Conservation (phyloP, 2,797 vertebrate genomes). For the Halcyon leucocephala region DNA sequence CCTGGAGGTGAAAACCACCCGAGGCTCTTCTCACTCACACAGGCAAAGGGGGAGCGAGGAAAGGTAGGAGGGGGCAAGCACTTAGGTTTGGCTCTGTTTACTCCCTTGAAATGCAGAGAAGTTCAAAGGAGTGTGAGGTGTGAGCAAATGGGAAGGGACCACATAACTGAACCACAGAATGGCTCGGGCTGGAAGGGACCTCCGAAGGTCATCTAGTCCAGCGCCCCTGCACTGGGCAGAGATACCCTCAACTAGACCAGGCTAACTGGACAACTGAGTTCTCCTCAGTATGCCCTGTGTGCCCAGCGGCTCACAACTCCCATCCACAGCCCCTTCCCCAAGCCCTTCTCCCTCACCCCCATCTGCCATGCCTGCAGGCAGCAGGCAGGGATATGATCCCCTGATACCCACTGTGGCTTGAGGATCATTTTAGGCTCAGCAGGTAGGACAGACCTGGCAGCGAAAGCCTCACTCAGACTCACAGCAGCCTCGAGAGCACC, state of each 20-base stretch:
- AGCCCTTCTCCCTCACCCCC: not conserved
- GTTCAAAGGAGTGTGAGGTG: fast-evolving
- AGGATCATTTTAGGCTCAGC: not conserved
- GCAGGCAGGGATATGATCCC: not conserved
- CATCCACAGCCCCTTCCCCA: not conserved
- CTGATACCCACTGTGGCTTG: not conserved
- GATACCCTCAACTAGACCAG: too few species aligned
- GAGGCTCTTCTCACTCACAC: not conserved
- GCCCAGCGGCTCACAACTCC: fast-evolving
- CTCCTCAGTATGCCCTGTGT: not conserved
- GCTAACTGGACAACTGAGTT: not conserved
- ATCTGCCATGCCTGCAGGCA: not conserved
- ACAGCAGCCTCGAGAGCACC: not conserved
- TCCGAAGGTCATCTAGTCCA: too few species aligned
- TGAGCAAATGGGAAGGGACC: not conserved
- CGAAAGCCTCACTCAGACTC: not conserved
- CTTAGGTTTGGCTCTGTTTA: not conserved
- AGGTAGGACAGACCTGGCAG: not conserved
- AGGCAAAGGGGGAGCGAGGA: fast-evolving
- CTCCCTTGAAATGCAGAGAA: not conserved
- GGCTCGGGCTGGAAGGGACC: too few species aligned
- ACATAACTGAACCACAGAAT: not conserved
- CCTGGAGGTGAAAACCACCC: not conserved
- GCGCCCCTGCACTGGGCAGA: too few species aligned
- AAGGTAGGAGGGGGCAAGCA: fast-evolving